Evolutionary conservation across 2,797 vertebrate species (phyloP).

Genomic region (Bradypodion pumilum): DNA sequence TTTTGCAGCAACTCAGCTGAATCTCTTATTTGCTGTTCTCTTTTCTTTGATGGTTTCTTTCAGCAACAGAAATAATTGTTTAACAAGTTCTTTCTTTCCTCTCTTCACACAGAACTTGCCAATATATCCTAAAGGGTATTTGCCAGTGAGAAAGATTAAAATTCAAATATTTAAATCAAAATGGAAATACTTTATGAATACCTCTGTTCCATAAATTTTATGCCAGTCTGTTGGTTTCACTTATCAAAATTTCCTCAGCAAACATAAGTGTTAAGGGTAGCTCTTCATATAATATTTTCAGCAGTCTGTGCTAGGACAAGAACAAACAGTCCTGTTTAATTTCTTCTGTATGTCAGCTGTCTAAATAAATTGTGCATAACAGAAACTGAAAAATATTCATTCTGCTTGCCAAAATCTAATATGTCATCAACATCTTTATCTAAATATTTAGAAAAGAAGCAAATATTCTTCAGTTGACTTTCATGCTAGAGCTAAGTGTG

Average conservation of each 20-base stretch:
- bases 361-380: background rate
- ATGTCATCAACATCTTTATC: background rate
- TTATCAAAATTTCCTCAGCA: background rate
- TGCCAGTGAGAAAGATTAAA: constrained; percentile 5
- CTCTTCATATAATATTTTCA: background rate
- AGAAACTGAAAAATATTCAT: background rate
- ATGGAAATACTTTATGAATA: background rate
- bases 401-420: background rate
- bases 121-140: background rate
- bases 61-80: constrained; percentile 2
- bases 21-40: background rate
- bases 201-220: background rate
- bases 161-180: background rate
- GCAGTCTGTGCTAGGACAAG: background rate
- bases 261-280: background rate
- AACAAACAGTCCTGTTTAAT: background rate
- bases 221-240: background rate
- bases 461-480: background rate
- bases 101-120: background rate
- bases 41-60: background rate
- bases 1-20: background rate
- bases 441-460: background rate
- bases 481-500: background rate
- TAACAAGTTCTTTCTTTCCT: background rate
- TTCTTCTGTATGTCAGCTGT: background rate